phyloP scores from a whole-genome alignment of 2,888 invertebrate genomes.

The Calliphora vomitoria region DNA sequence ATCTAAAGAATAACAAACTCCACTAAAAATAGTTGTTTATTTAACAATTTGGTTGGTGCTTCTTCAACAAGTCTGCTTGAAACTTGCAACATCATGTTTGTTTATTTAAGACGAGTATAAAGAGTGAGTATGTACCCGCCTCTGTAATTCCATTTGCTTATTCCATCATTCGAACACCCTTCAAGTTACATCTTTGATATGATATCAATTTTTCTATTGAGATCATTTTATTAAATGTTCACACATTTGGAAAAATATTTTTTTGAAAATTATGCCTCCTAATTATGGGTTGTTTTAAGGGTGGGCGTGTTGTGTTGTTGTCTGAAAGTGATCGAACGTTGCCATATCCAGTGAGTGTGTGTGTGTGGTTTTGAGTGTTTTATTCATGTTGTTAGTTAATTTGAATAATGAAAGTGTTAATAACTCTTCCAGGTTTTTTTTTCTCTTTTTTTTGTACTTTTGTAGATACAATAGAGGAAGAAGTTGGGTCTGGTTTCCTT shows the following conservation, averaged over 20 bases:
- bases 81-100: constrained; percentile 40
- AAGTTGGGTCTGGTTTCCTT: constrained; percentile 1
- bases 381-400: constrained; percentile 42
- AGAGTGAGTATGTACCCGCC: constrained; percentile 4
- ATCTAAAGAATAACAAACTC: constrained; percentile 24
- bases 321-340: neutral
- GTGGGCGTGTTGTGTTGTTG: neutral
- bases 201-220: neutral
- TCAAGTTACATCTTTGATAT: neutral
- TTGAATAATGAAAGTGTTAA: constrained; percentile 59
- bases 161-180: neutral
- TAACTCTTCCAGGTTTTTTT: constrained; percentile 21
- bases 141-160: constrained; percentile 10
- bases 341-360: neutral
- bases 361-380: constrained; percentile 24
- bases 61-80: constrained; percentile 1
- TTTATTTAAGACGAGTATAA: constrained; percentile 25
- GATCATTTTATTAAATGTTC: constrained; percentile 25
- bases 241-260: constrained; percentile 13
- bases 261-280: neutral
- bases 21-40: constrained; percentile 17
- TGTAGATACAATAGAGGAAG: neutral
- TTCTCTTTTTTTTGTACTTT: neutral
- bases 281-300: neutral
- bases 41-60: neutral